These are phyloP conservation scores for Astreopora myriophthalma DNA, from an alignment of 64 coral and sea anemone species.

Conservation along the genomic window DNA sequence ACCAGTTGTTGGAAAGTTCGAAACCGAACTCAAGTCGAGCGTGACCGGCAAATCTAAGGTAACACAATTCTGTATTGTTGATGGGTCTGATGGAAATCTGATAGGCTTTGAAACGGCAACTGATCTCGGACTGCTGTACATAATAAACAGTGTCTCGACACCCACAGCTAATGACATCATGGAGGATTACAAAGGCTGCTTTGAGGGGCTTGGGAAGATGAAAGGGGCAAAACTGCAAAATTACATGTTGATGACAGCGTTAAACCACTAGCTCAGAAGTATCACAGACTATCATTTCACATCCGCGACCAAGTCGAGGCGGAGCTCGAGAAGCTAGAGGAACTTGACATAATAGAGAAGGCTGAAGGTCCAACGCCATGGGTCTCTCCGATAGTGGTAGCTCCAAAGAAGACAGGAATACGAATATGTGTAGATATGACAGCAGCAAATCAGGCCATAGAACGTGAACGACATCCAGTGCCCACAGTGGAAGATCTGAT, in stretches of 20 bases:
- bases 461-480: too few species aligned
- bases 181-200: background rate
- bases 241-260: background rate
- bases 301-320: constrained; percentile 15
- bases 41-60: background rate
- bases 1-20: too few species aligned
- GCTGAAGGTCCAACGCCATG: background rate
- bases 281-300: background rate
- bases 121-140: background rate
- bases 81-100: background rate
- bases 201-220: constrained; percentile 28
- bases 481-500: too few species aligned
- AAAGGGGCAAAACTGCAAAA: constrained; percentile 12
- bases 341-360: constrained; percentile 34
- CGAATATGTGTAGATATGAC: too few species aligned
- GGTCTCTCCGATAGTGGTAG: constrained; percentile 20
- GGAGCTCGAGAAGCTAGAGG: background rate
- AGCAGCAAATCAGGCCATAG: background rate
- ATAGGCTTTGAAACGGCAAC: background rate
- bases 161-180: background rate
- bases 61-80: constrained; percentile 5
- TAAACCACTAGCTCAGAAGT: constrained; percentile 16
- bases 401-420: constrained; percentile 32
- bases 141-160: background rate
- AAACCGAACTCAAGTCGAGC: background rate